Conservation (phyloP, 2,113 vertebrate genomes). For the Dipodomys ordii region DNA sequence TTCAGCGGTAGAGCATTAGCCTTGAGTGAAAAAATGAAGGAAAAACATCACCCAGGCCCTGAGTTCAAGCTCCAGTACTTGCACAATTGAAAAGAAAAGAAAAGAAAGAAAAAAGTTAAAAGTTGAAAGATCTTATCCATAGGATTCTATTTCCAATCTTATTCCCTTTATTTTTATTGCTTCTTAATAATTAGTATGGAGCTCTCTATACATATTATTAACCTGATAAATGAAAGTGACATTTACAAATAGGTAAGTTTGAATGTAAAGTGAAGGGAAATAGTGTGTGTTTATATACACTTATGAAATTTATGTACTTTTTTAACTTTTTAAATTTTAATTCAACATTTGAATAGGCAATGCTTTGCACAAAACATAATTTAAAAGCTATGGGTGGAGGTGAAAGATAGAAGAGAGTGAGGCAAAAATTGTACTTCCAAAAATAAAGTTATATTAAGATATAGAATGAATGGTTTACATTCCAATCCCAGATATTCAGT, state of each 20-base stretch:
- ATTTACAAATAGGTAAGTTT: constrained; percentile 26
- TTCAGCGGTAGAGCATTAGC: too few relatives aligned
- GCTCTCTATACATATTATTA: background rate
- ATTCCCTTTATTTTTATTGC: constrained; percentile 20
- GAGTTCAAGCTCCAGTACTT: too few relatives aligned
- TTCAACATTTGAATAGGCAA: background rate
- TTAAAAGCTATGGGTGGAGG: background rate
- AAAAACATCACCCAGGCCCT: too few relatives aligned
- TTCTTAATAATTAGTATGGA: background rate
- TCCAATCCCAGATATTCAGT: background rate
- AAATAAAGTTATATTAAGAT: background rate
- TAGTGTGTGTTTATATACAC: background rate
- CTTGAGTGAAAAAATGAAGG: too few relatives aligned
- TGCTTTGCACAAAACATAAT: background rate
- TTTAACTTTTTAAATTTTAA: background rate
- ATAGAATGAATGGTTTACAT: background rate
- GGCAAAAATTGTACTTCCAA: too few relatives aligned
- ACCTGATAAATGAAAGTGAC: constrained; percentile 36
- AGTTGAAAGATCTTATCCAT: background rate
- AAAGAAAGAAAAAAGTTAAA: background rate
- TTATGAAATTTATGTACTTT: background rate
- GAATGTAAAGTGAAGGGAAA: background rate
- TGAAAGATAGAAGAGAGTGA: too few relatives aligned
- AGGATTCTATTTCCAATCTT: background rate
- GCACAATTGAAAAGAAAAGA: too few relatives aligned